phyloP scores from a whole-genome alignment of 2,888 invertebrate species.

The Conistra vaccinii region DNA sequence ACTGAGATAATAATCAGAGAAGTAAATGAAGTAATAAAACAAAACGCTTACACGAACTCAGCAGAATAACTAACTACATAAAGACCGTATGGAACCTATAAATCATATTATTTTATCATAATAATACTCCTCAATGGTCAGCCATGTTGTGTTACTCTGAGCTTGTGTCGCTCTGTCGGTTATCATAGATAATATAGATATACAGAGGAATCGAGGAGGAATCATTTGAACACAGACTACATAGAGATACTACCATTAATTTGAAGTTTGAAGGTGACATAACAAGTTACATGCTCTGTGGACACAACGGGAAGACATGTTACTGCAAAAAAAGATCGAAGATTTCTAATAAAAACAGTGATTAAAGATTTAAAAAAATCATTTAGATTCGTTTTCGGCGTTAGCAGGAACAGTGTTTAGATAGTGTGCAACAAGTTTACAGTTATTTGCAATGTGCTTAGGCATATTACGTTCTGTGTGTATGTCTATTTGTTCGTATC shows the following conservation, averaged over 20 bases:
- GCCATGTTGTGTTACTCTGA: not conserved
- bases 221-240: too few relatives aligned
- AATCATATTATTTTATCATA: not conserved
- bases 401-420: not conserved
- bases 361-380: not conserved
- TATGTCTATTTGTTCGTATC: conserved; percentile 3
- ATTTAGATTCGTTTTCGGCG: not conserved
- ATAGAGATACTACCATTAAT: too few relatives aligned
- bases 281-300: too few relatives aligned
- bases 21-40: not conserved
- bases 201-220: not conserved
- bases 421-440: not conserved
- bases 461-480: not conserved
- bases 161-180: too few relatives aligned
- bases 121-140: conserved; percentile 16
- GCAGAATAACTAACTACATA: not conserved
- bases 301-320: not conserved
- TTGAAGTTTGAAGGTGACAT: conserved; percentile 15
- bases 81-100: not conserved
- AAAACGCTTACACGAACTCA: not conserved
- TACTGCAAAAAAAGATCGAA: not conserved
- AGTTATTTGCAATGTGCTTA: conserved; percentile 2
- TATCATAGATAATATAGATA: conserved; percentile 20
- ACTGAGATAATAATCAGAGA: not conserved
- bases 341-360: not conserved